Percentiles rank a stretch among this genome's conserved stretches.
phyloP scores from a whole-genome alignment of 2,797 vertebrate genomes.

The Peromyscus attwateri region DNA sequence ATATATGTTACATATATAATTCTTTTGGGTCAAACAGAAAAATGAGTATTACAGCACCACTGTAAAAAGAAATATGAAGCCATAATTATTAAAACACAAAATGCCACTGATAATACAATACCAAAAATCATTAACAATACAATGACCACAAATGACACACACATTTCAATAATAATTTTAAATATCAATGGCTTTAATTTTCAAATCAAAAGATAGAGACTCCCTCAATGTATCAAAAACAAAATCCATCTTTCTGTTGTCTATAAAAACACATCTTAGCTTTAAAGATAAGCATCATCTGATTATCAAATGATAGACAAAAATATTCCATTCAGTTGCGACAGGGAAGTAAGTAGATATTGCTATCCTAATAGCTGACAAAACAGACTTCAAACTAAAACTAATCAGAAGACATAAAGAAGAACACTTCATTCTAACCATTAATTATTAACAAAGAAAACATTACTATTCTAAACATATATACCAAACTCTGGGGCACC shows the following conservation, averaged over 20 bases:
- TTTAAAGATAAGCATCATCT: background rate
- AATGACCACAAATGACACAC: background rate
- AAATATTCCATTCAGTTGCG: background rate
- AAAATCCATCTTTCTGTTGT: background rate
- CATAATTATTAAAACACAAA: background rate
- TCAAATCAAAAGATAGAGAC: background rate
- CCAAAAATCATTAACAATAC: background rate
- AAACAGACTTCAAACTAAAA: background rate
- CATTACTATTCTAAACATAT: background rate
- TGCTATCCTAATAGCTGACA: background rate
- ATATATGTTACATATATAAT: background rate
- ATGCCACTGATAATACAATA: background rate
- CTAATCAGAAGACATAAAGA: background rate
- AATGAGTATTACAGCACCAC: no score
- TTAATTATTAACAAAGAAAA: background rate
- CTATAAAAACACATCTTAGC: background rate
- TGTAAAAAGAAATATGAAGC: background rate
- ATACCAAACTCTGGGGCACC: background rate
- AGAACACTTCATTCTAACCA: background rate
- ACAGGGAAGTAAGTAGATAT: background rate
- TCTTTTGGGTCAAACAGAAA: no score
- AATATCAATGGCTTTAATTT: background rate
- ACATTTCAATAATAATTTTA: background rate
- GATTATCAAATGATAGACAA: background rate
- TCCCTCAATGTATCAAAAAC: background rate